Evolutionary conservation across 2,888 invertebrate species (phyloP).

Genomic region (Drosophila neutralis): DNA sequence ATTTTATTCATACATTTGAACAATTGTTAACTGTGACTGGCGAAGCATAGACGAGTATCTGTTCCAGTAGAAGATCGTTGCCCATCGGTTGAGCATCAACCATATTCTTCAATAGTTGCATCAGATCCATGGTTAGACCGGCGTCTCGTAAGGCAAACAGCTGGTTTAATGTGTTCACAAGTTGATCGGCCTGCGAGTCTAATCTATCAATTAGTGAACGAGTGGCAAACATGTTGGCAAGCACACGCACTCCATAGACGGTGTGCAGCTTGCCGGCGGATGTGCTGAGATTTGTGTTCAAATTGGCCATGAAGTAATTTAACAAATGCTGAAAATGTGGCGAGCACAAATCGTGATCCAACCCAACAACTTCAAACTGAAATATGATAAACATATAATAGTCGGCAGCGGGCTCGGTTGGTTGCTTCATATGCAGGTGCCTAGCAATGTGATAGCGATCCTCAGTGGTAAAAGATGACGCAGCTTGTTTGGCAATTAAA

Average conservation of each 20-base stretch:
- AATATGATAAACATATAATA: constrained; percentile 78
- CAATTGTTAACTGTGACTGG: not conserved
- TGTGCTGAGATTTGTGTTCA: constrained; percentile 46
- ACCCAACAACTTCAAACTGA: constrained; percentile 45
- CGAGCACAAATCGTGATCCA: constrained; percentile 9
- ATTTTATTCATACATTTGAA: too few species aligned
- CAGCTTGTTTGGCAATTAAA: constrained; percentile 56
- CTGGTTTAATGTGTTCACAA: constrained; percentile 64
- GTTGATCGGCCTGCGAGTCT: constrained; percentile 4
- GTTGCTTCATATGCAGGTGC: constrained; percentile 66
- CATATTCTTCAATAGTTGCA: constrained; percentile 75
- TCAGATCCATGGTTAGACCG: constrained; percentile 52
- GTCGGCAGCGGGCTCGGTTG: constrained; percentile 60
- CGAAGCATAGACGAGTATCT: constrained; percentile 33
- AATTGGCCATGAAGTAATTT: constrained; percentile 47
- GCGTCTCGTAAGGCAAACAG: constrained; percentile 65
- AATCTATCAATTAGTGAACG: constrained; percentile 6
- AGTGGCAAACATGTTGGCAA: constrained; percentile 70
- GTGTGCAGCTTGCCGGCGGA: constrained; percentile 49
- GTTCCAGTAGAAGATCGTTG: constrained; percentile 34
- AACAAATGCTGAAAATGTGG: constrained; percentile 27
- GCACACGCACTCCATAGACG: constrained; percentile 69
- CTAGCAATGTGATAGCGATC: constrained; percentile 63
- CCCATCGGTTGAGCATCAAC: constrained; percentile 32
- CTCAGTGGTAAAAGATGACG: constrained; percentile 42